Evolutionary conservation across 2,888 invertebrate species (phyloP).

Genomic region (Machimus rusticus): DNA sequence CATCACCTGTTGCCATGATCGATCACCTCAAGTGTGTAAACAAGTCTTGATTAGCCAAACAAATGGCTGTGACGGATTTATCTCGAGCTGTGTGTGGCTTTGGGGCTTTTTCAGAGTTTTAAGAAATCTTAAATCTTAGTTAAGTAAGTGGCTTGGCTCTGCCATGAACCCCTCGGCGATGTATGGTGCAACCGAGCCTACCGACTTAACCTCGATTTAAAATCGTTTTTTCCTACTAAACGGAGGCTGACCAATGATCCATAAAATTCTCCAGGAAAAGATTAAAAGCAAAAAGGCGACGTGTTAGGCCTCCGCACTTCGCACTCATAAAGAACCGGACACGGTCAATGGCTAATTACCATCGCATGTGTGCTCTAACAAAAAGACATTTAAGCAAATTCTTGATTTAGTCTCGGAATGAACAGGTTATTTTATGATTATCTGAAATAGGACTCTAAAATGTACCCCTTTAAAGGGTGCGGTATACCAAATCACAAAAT

Average conservation of each 20-base stretch:
- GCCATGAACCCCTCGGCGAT: background rate
- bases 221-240: background rate
- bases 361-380: background rate
- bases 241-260: background rate
- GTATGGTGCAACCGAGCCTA: background rate
- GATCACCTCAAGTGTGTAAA: background rate
- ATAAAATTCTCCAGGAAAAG: background rate
- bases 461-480: background rate
- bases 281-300: background rate
- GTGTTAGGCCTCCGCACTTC: background rate
- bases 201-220: background rate
- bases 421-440: background rate
- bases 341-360: background rate
- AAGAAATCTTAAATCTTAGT: background rate
- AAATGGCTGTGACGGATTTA: background rate
- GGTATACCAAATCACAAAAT: too few species aligned
- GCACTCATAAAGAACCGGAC: background rate
- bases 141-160: background rate
- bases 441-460: background rate
- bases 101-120: background rate
- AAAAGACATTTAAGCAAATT: background rate
- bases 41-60: background rate
- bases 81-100: background rate
- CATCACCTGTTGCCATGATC: background rate
- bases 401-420: background rate